phyloP scores from a whole-genome alignment of 2,797 vertebrate species.

The Knipowitschia caucasica region DNA sequence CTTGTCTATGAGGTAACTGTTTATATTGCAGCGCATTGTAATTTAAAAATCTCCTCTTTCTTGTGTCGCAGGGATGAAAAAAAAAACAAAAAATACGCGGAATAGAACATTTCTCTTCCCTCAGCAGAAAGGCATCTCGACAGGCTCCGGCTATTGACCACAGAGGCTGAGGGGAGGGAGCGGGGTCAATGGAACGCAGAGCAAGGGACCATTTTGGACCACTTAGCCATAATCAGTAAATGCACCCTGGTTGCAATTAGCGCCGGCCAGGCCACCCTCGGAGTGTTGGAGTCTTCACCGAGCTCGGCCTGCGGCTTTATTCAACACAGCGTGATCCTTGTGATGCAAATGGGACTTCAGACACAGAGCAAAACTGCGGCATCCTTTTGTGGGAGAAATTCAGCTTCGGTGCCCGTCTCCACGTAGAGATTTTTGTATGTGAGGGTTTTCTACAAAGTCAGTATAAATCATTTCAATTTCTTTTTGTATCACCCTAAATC shows the following conservation, averaged over 20 bases:
- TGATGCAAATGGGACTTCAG: conserved; percentile 59
- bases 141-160: conserved; percentile 64
- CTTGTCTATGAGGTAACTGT: conserved; percentile 18
- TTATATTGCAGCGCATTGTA: conserved; percentile 23
- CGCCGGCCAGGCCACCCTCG: conserved; percentile 60
- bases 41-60: conserved; percentile 27
- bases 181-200: conserved; percentile 68
- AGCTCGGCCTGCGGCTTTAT: conserved; percentile 50
- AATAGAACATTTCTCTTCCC: conserved; percentile 45
- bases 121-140: conserved; percentile 68
- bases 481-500: no score
- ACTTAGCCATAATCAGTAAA: conserved; percentile 77
- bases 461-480: no score
- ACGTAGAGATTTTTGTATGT: no score
- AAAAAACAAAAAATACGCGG: conserved; percentile 26
- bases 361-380: conserved; percentile 36
- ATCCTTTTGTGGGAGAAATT: background rate
- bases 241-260: conserved; percentile 69
- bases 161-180: conserved; percentile 57
- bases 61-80: conserved; percentile 22
- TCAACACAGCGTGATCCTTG: conserved; percentile 54
- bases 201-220: conserved; percentile 70
- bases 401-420: no score
- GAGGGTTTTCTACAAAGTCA: no score
- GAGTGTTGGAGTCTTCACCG: conserved; percentile 50